Conservation (phyloP, 1,140 invertebrate species). For the Micrasema longulum region DNA sequence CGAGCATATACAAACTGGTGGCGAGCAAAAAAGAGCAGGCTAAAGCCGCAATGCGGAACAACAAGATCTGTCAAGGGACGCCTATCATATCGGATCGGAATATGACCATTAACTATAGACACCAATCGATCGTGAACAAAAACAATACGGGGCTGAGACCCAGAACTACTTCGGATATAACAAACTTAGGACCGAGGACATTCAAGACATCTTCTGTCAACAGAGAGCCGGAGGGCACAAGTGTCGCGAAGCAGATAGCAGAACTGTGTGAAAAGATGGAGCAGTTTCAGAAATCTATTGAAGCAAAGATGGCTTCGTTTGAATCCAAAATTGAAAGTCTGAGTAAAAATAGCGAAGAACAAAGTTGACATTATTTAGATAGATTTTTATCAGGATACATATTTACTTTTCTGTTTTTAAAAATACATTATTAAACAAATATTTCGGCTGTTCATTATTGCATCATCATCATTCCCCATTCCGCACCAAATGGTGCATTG, state of each 20-base stretch:
- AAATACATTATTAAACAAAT: too few species aligned
- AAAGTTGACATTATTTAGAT: conserved; percentile 11
- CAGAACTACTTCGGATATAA: conserved; percentile 44
- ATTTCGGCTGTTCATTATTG: too few species aligned
- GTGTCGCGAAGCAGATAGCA: background rate
- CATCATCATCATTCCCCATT: too few species aligned
- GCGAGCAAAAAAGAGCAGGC: conserved; percentile 71
- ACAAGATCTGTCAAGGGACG: background rate
- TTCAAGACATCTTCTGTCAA: background rate
- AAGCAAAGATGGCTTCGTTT: conserved; percentile 11
- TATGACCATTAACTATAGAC: background rate
- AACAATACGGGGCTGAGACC: conserved; percentile 6
- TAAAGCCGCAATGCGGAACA: background rate
- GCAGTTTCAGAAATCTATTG: conserved; percentile 12
- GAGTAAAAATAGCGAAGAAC: conserved; percentile 11
- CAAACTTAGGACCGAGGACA: conserved; percentile 5
- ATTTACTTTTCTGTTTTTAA: too few species aligned
- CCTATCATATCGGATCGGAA: background rate
- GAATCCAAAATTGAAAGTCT: background rate
- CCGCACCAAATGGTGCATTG: too few species aligned
- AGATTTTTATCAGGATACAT: too few species aligned
- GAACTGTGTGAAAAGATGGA: conserved; percentile 23
- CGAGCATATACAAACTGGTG: conserved; percentile 78
- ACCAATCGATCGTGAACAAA: background rate
- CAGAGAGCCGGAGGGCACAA: background rate